These are phyloP conservation scores for Cossypha heuglini DNA, from an alignment of 2,797 vertebrate genomes.

Conservation along the genomic window DNA sequence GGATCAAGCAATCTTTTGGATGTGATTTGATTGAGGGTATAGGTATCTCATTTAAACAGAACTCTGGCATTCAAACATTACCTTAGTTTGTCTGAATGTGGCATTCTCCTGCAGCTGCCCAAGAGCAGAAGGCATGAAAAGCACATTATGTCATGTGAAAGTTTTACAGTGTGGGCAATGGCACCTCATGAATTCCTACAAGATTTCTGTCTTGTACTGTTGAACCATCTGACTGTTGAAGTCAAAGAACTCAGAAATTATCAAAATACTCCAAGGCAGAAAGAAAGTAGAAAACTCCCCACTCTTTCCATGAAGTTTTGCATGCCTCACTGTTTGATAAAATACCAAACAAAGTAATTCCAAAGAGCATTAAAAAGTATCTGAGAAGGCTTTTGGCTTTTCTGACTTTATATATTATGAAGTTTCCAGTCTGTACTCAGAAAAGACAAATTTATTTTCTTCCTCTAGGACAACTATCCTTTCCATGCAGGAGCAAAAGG, in stretches of 20 bases:
- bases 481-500: background rate
- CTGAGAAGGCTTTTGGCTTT: background rate
- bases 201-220: background rate
- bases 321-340: background rate
- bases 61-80: background rate
- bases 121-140: background rate
- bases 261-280: background rate
- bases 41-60: background rate
- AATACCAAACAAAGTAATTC: background rate
- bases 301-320: background rate
- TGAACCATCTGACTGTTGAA: background rate
- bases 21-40: background rate
- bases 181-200: background rate
- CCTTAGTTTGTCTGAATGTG: background rate
- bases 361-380: background rate
- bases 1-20: background rate
- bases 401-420: background rate
- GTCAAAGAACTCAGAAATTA: background rate
- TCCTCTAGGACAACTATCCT: background rate
- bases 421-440: background rate
- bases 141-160: background rate
- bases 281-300: background rate
- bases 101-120: background rate
- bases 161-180: background rate
- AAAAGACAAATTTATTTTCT: background rate